Percentiles rank a stretch among this genome's conserved stretches.
phyloP scores from a whole-genome alignment of 2,113 vertebrate genomes.

The Sakesphorus luctuosus region DNA sequence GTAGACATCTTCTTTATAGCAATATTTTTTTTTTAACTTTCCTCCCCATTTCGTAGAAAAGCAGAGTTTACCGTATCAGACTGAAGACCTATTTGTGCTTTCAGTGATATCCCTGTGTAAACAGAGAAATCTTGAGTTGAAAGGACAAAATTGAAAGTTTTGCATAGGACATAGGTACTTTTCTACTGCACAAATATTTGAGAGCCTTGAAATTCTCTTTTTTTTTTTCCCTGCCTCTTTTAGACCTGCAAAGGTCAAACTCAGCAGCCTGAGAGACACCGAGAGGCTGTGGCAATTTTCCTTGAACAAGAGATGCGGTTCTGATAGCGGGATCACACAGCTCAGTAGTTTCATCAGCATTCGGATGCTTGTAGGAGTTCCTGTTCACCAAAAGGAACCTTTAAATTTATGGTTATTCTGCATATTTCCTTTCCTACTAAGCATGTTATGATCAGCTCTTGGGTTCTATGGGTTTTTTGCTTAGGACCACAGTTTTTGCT shows the following conservation, averaged over 20 bases:
- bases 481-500: background rate
- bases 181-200: background rate
- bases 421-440: background rate
- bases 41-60: background rate
- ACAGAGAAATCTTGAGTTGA: background rate
- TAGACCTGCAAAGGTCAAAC: background rate
- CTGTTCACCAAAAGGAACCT: slow-evolving; percentile 7
- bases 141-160: background rate
- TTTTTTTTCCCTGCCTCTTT: background rate
- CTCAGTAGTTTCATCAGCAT: background rate
- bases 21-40: background rate
- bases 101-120: background rate
- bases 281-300: background rate
- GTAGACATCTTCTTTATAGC: background rate
- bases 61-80: background rate
- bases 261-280: background rate
- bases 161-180: accelerated
- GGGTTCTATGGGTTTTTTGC: background rate
- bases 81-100: background rate
- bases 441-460: background rate
- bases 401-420: slow-evolving; percentile 16
- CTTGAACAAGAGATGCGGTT: slow-evolving; percentile 21
- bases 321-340: background rate
- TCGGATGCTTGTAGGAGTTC: background rate
- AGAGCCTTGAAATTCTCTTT: background rate